phyloP scores from a whole-genome alignment of 2,797 vertebrate genomes.

The Phylloscopus collybita region DNA sequence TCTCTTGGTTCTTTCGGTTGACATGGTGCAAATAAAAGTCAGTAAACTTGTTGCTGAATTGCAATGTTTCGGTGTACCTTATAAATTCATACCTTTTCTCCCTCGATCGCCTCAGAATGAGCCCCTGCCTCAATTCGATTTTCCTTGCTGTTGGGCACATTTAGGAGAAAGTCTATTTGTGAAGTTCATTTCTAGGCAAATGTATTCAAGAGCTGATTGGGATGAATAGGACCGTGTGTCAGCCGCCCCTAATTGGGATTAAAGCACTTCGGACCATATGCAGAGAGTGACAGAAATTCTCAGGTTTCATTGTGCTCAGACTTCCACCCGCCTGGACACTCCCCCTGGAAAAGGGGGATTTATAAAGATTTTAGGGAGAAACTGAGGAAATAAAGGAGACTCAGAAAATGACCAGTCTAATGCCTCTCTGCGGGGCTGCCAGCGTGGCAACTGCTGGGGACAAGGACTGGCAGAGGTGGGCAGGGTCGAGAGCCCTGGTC shows the following conservation, averaged over 20 bases:
- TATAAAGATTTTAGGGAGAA: slow-evolving; percentile 73
- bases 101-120: slow-evolving; percentile 89
- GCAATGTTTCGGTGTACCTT: slow-evolving; percentile 98
- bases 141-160: slow-evolving; percentile 95
- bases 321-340: slow-evolving; percentile 82
- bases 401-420: slow-evolving; percentile 54
- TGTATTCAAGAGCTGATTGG: slow-evolving; percentile 91
- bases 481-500: neutral
- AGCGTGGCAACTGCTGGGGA: slow-evolving; percentile 16
- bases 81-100: slow-evolving; percentile 99
- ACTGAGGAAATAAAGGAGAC: slow-evolving; percentile 71
- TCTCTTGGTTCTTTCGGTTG: slow-evolving; percentile 87
- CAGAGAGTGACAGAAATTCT: slow-evolving; percentile 94
- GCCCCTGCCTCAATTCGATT: slow-evolving; percentile 92
- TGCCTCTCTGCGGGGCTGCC: slow-evolving; percentile 42
- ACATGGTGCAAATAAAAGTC: slow-evolving; percentile 91
- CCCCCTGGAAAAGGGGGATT: slow-evolving; percentile 66
- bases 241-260: slow-evolving; percentile 99
- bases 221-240: slow-evolving; percentile 97
- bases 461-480: neutral
- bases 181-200: slow-evolving; percentile 99
- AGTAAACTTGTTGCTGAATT: slow-evolving; percentile 91
- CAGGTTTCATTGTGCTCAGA: slow-evolving; percentile 89
- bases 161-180: slow-evolving; percentile 92
- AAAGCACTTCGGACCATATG: slow-evolving; percentile 97